A percentile compares a stretch with the other conserved stretches of the same genome.
Evolutionary conservation across 2,113 vertebrate species (phyloP).

Genomic region (Oryzias woworae): DNA sequence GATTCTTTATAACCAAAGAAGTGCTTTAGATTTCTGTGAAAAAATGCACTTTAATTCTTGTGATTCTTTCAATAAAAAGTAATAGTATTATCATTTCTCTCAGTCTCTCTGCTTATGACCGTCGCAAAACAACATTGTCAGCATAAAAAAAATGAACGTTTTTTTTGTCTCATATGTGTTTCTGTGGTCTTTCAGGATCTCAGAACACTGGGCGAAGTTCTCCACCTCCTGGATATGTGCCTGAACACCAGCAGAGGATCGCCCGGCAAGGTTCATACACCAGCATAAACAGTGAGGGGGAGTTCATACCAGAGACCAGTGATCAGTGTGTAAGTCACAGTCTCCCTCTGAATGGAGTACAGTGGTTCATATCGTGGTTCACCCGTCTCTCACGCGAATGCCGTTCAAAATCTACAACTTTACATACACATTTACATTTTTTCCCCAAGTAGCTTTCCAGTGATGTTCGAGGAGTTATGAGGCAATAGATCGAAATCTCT

Average conservation of each 20-base stretch:
- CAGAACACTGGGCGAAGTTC: constrained; percentile 93
- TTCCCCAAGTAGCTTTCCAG: neutral
- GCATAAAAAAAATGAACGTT: neutral
- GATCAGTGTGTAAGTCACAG: constrained; percentile 91
- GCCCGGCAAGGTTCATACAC: constrained; percentile 96
- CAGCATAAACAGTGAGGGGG: constrained; percentile 95
- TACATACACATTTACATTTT: neutral
- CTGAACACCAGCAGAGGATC: constrained; percentile 91
- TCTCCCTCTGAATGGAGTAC: neutral
- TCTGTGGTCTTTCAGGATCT: constrained; percentile 78
- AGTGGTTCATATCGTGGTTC: too few relatives aligned
- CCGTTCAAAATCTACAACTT: neutral
- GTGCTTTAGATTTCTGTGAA: constrained; percentile 17
- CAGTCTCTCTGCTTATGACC: too few relatives aligned
- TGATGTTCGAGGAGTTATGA: too few relatives aligned
- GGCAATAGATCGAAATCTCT: too few relatives aligned
- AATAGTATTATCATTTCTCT: too few relatives aligned
- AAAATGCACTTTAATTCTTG: neutral
- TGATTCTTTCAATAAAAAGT: too few relatives aligned
- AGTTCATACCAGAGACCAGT: constrained; percentile 94
- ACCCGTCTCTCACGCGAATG: too few relatives aligned
- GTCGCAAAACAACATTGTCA: too few relatives aligned
- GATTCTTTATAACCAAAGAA: constrained; percentile 14
- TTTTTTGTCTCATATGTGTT: neutral
- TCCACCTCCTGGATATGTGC: constrained; percentile 93